A percentile compares a stretch with the other conserved stretches of the same genome.
phyloP scores from a whole-genome alignment of 1,140 invertebrate genomes.

The Lutraria rhynchaena region DNA sequence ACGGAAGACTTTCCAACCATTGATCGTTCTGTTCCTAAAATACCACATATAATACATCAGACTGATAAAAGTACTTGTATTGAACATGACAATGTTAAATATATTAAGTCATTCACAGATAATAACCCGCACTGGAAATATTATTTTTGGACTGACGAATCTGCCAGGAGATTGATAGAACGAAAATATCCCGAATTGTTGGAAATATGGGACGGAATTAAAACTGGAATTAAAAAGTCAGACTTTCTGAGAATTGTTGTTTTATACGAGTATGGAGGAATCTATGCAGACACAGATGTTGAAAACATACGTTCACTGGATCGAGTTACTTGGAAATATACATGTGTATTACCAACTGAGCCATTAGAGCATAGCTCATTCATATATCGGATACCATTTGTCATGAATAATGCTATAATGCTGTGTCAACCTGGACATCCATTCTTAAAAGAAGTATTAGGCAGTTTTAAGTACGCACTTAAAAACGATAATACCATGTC shows the following conservation, averaged over 20 bases:
- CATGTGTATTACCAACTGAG: conserved; percentile 72
- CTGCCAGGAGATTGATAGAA: not conserved
- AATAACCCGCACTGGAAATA: conserved; percentile 38
- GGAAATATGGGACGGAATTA: not conserved
- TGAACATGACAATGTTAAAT: not conserved
- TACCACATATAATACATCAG: conserved; percentile 35
- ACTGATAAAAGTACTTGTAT: not conserved
- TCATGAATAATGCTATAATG: conserved; percentile 59
- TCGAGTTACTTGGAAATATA: conserved; percentile 62
- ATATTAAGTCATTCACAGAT: not conserved
- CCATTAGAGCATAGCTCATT: conserved; percentile 69
- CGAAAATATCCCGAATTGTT: not conserved
- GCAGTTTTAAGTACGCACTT: conserved; percentile 7
- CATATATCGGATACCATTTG: not conserved
- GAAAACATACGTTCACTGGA: conserved; percentile 68
- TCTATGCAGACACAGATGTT: conserved; percentile 75
- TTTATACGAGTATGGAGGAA: conserved; percentile 72
- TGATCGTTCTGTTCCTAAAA: not conserved
- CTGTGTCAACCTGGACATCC: conserved; percentile 70
- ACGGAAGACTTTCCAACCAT: not conserved
- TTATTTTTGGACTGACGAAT: conserved; percentile 28
- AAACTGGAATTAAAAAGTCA: not conserved
- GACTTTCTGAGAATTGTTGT: conserved; percentile 73
- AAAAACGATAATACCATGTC: not conserved
- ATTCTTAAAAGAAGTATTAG: conserved; percentile 69